Conservation (phyloP, 2,888 invertebrate genomes). For the Stenodema calcarata region DNA sequence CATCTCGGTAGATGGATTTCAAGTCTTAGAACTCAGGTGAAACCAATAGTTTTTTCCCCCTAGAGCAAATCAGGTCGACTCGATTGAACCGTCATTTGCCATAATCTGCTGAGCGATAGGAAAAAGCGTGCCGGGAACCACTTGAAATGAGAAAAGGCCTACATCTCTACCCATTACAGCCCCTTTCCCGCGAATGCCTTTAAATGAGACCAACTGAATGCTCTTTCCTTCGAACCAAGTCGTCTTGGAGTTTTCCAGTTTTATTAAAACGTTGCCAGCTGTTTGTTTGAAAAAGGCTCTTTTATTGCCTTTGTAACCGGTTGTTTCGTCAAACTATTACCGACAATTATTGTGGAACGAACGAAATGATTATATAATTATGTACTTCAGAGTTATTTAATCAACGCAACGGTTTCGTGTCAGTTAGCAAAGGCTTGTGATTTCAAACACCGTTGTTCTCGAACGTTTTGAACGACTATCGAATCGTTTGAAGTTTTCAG, state of each 20-base stretch:
- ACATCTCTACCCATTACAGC: neutral
- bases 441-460: too few species aligned
- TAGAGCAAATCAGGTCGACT: slow-evolving; percentile 1
- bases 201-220: neutral
- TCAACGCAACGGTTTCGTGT: neutral
- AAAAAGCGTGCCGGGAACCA: slow-evolving; percentile 30
- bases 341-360: neutral
- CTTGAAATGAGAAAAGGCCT: neutral
- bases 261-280: slow-evolving; percentile 6
- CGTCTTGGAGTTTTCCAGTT: neutral
- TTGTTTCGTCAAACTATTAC: neutral
- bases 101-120: slow-evolving; percentile 3
- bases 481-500: too few species aligned
- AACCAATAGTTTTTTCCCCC: neutral
- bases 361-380: neutral
- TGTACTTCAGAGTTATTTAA: neutral
- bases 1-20: too few species aligned
- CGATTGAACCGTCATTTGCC: slow-evolving; percentile 5
- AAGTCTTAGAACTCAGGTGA: neutral
- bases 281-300: neutral
- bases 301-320: neutral
- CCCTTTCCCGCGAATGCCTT: neutral
- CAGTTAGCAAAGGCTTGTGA: too few species aligned
- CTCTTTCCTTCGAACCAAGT: neutral
- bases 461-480: too few species aligned